Conservation (phyloP, 2,113 vertebrate species). For the Balaeniceps rex region DNA sequence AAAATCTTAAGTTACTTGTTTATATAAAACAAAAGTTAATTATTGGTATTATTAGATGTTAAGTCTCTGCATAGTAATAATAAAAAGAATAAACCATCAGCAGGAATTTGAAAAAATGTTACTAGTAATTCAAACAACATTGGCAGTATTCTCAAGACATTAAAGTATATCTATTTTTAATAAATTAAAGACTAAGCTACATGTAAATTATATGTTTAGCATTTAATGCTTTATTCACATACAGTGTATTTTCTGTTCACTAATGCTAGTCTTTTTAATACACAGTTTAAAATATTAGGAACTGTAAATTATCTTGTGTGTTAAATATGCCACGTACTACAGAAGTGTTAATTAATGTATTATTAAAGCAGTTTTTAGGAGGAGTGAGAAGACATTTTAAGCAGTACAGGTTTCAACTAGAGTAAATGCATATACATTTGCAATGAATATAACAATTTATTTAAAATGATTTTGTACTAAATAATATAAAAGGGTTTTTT, state of each 20-base stretch:
- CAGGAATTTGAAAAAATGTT: background rate
- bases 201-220: slow-evolving; percentile 23
- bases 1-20: background rate
- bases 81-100: background rate
- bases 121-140: background rate
- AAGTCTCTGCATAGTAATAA: background rate
- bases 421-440: background rate
- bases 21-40: background rate
- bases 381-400: slow-evolving; percentile 35
- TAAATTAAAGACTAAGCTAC: background rate
- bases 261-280: slow-evolving; percentile 48
- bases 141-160: background rate
- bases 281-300: slow-evolving; percentile 66
- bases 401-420: background rate
- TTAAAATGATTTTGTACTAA: background rate
- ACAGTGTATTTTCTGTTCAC: slow-evolving; percentile 26
- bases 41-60: background rate
- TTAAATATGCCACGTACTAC: slow-evolving; percentile 64
- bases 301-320: slow-evolving; percentile 68
- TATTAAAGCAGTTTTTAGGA: slow-evolving; percentile 61
- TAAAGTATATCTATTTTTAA: slow-evolving; percentile 2
- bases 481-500: background rate
- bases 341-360: slow-evolving; percentile 73
- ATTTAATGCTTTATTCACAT: slow-evolving; percentile 16
- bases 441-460: background rate